Percentiles rank a stretch among this genome's conserved stretches.
phyloP scores from a whole-genome alignment of 2,888 invertebrate species.

The Erebia aethiops region DNA sequence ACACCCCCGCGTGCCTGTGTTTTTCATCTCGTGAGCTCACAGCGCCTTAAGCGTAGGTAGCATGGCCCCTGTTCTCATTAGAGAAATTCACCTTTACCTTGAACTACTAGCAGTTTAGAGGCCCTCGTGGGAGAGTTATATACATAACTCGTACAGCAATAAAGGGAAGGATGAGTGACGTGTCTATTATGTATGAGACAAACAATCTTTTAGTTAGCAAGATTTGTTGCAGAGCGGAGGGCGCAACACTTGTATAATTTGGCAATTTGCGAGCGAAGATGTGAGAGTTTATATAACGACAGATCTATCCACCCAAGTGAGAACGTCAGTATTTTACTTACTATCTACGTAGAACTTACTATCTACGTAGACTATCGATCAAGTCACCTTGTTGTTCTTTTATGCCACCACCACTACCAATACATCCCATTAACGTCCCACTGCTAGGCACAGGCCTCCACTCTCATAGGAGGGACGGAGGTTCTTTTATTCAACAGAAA shows the following conservation, averaged over 20 bases:
- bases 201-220: conserved; percentile 10
- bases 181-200: conserved; percentile 4
- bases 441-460: too few species aligned
- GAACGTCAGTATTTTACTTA: background rate
- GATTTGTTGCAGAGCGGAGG: conserved; percentile 3
- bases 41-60: too few species aligned
- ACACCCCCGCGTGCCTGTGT: too few species aligned
- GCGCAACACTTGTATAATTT: conserved; percentile 12
- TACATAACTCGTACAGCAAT: background rate
- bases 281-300: conserved; percentile 10
- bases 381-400: too few species aligned
- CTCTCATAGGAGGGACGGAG: too few species aligned
- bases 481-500: too few species aligned
- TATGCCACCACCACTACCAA: too few species aligned
- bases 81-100: background rate
- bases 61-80: too few species aligned
- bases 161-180: background rate
- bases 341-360: background rate
- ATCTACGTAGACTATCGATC: too few species aligned
- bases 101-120: background rate
- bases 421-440: too few species aligned
- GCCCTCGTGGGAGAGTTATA: background rate
- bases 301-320: background rate
- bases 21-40: too few species aligned
- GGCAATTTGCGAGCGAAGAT: conserved; percentile 10